These are phyloP conservation scores for Sinotaia quadrata DNA, from an alignment of 2,888 invertebrate genomes.

Conservation along the genomic window DNA sequence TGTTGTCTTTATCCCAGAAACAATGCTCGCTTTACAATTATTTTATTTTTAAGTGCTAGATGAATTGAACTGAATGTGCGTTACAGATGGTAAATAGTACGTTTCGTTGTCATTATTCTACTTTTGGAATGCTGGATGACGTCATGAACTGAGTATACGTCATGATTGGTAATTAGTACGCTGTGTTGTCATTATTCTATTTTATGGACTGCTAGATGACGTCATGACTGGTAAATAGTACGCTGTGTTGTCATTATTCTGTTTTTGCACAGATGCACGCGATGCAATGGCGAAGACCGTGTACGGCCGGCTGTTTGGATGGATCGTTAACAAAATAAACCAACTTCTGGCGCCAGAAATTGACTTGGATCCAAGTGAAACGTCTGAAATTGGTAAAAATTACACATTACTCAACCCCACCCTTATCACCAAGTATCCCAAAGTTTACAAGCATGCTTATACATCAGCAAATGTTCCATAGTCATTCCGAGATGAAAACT, in stretches of 20 bases:
- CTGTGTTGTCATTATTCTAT: too few species aligned
- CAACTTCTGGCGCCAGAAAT: slow-evolving; percentile 69
- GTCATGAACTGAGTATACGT: too few species aligned
- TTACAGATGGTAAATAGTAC: too few species aligned
- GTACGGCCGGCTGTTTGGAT: slow-evolving; percentile 74
- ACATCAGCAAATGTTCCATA: too few species aligned
- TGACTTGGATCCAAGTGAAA: slow-evolving; percentile 32
- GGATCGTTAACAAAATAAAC: slow-evolving; percentile 74
- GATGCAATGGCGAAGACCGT: slow-evolving; percentile 74
- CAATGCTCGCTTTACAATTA: too few species aligned
- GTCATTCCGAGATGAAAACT: too few species aligned
- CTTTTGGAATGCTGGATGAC: too few species aligned
- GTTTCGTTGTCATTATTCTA: not conserved
- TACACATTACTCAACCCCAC: not conserved
- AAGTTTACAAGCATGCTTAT: too few species aligned
- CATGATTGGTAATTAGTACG: not conserved
- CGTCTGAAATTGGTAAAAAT: slow-evolving; percentile 54
- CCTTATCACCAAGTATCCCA: not conserved
- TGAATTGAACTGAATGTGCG: too few species aligned
- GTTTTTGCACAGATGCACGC: slow-evolving; percentile 57
- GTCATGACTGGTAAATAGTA: not conserved
- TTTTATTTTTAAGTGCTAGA: too few species aligned
- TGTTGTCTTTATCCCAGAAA: too few species aligned
- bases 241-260: not conserved
- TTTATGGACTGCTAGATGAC: too few species aligned